A percentile compares a stretch with the other conserved stretches of the same genome.
phyloP scores from a whole-genome alignment of 2,113 vertebrate species.

The Australoheros scitulus region DNA sequence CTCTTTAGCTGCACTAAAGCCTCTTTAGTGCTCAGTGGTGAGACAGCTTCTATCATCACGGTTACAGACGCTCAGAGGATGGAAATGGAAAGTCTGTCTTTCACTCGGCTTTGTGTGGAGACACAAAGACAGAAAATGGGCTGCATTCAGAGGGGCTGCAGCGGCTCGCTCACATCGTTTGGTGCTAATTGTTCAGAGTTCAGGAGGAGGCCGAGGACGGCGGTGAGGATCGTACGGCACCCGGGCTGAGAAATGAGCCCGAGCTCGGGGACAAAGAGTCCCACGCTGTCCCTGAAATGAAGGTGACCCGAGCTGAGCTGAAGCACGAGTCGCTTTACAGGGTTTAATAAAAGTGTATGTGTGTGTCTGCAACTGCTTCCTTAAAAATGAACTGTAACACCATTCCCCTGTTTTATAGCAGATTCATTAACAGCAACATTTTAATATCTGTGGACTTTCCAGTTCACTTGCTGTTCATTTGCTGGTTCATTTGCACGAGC shows the following conservation, averaged over 20 bases:
- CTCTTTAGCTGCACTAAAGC: neutral
- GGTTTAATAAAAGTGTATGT: neutral
- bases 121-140: neutral
- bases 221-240: too few relatives aligned
- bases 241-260: neutral
- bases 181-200: neutral
- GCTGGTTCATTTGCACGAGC: too few relatives aligned
- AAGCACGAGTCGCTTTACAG: neutral
- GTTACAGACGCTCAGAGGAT: neutral
- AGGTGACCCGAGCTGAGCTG: neutral
- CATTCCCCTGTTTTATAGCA: too few relatives aligned
- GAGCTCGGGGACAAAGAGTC: neutral
- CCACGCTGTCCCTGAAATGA: neutral
- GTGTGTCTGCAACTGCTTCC: neutral
- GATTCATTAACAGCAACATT: neutral
- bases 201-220: neutral
- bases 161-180: neutral
- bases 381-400: too few relatives aligned
- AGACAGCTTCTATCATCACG: neutral
- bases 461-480: neutral
- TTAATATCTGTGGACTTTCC: neutral
- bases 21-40: neutral
- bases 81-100: neutral
- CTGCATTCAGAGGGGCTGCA: neutral
- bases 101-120: neutral